Evolutionary conservation across 2,797 vertebrate species (phyloP), one percentile per base, ranked within the genome.

Genomic region (Brachymystax lenok): DNA sequence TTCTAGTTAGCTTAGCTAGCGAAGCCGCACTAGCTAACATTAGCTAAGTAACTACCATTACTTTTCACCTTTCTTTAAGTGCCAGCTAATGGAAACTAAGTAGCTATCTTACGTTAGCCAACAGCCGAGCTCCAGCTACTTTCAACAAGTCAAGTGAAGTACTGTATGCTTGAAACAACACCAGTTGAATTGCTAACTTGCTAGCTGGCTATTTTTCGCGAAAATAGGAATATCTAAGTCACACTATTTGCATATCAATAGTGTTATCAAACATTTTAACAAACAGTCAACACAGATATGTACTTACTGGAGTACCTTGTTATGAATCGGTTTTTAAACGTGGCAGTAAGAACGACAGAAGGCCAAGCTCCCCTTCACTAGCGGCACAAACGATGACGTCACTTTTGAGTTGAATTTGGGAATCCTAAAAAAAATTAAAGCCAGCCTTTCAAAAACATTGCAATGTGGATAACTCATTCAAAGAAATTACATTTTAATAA

Each of bases 181-280:
- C 64, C 21, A 73, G 35, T 77, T 73, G 28, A 33, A 56, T 73
- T 63, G 59, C 59, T 27, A 63, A 63, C 59, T 63, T 24, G 59
- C 8, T 63, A 24, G 59, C 10, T 24, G 27, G 59, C 21, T 63
- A 63, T 63, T 63, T 27, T 63, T 63, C 19, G 59, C 4, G n/a
- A 24, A 63, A 19, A 6, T 63, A 63, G 3, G 3, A 13, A 63
- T 27, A 63, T 3, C 10, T 13, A 63, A 5, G 59, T 27, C 21
- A 63, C 59, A 63, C 1, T 24, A 24, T 24, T 63, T 63, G 21
- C 24, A 24, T 63, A 27, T 24, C n/a, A 24, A 63, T 13, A 10
- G 21, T 61, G n/a, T 24, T 21, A 24, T 12, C n/a, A 61, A 61
- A 61, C 12, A 61, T 24, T 63, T 24, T 24, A 12, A 24, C 2